These are phyloP conservation scores for Glyphotaelius pellucidus DNA, from an alignment of 2,888 invertebrate genomes.

Conservation along the genomic window DNA sequence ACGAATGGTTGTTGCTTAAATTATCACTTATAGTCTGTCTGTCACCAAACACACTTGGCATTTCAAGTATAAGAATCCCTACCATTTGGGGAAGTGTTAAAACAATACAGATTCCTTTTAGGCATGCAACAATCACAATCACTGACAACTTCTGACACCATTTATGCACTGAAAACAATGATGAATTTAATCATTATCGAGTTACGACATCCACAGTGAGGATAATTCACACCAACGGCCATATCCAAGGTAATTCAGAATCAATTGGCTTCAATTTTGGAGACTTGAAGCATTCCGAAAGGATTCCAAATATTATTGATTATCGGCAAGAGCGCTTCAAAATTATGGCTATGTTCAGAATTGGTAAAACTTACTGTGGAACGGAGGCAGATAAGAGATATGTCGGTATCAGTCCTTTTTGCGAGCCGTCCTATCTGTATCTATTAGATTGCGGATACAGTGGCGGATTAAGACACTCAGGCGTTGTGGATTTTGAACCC, in stretches of 20 bases:
- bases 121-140: background rate
- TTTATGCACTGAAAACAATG: conserved; percentile 13
- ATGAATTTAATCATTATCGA: conserved; percentile 9
- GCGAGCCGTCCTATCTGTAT: background rate
- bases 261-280: background rate
- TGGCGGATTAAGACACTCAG: background rate
- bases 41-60: background rate
- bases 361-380: background rate
- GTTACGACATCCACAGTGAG: background rate
- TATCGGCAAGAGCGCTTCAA: background rate
- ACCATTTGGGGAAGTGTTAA: background rate
- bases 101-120: background rate
- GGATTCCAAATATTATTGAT: background rate
- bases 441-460: background rate
- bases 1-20: background rate
- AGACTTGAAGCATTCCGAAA: background rate
- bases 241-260: background rate
- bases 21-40: background rate
- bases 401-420: no score
- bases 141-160: background rate
- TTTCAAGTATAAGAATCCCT: background rate
- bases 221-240: background rate
- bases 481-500: background rate
- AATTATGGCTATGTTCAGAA: background rate
- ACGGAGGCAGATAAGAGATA: background rate